Evolutionary conservation across 2,888 invertebrate species (phyloP).

Genomic region (Dilophus febrilis): DNA sequence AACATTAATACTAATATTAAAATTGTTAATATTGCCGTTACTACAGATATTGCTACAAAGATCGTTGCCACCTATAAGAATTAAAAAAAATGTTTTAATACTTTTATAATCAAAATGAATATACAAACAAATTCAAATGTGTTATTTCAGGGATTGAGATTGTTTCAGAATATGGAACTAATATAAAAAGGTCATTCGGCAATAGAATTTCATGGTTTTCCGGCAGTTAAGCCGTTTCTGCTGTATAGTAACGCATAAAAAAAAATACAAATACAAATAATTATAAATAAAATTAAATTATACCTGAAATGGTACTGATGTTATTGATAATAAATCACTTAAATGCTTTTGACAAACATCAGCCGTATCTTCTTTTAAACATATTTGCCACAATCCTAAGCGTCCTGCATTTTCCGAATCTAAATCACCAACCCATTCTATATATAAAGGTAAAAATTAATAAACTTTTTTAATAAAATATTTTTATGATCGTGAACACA

Average conservation of each 20-base stretch:
- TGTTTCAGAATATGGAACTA: background rate
- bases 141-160: too few relatives aligned
- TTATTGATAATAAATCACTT: slow-evolving; percentile 65
- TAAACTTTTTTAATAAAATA: background rate
- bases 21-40: slow-evolving; percentile 71
- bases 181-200: background rate
- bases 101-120: background rate
- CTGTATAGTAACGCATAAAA: background rate
- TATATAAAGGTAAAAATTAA: slow-evolving; percentile 2
- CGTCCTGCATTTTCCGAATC: slow-evolving; percentile 77
- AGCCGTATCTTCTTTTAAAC: slow-evolving; percentile 56
- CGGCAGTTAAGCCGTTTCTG: too few relatives aligned
- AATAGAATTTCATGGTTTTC: too few relatives aligned
- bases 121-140: too few relatives aligned
- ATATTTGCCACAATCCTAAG: slow-evolving; percentile 84
- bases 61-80: slow-evolving; percentile 53
- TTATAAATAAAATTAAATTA: too few relatives aligned
- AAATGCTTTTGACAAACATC: slow-evolving; percentile 74
- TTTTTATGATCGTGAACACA: too few relatives aligned
- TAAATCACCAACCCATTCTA: slow-evolving; percentile 72
- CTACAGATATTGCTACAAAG: slow-evolving; percentile 71
- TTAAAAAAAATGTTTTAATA: background rate
- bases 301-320: slow-evolving; percentile 62
- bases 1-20: slow-evolving; percentile 81
- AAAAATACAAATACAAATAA: background rate